Conservation (phyloP, 1,140 invertebrate species). For the Choristoneura fumiferana region DNA sequence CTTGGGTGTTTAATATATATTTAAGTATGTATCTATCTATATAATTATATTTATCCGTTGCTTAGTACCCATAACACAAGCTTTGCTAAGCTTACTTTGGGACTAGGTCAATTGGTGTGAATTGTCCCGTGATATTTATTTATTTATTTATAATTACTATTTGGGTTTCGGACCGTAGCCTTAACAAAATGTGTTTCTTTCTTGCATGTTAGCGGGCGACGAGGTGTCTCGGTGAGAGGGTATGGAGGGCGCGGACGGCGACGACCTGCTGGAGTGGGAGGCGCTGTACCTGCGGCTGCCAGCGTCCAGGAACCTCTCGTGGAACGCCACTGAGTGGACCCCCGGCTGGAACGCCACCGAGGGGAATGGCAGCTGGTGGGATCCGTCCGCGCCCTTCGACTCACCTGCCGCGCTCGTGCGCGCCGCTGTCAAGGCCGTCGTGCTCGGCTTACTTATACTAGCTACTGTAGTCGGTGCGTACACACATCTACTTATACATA, state of each 20-base stretch:
- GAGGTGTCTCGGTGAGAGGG: slow-evolving; percentile 56
- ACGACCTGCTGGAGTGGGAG: slow-evolving; percentile 64
- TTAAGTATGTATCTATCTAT: too few relatives aligned
- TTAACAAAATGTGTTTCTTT: slow-evolving; percentile 21
- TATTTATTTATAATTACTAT: too few relatives aligned
- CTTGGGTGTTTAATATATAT: too few relatives aligned
- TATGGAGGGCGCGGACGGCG: slow-evolving; percentile 70
- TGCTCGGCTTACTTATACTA: slow-evolving; percentile 71
- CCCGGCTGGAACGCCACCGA: slow-evolving; percentile 51
- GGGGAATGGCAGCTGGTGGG: slow-evolving; percentile 55
- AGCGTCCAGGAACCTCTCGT: slow-evolving; percentile 41
- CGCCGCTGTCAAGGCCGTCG: slow-evolving; percentile 66
- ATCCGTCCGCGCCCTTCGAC: slow-evolving; percentile 63
- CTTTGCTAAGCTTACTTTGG: too few relatives aligned
- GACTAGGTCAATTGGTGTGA: too few relatives aligned
- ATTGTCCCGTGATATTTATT: too few relatives aligned
- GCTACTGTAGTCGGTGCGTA: slow-evolving; percentile 72
- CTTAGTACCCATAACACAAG: too few relatives aligned
- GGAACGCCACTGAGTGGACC: slow-evolving; percentile 53
- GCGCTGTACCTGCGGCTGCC: slow-evolving; percentile 52
- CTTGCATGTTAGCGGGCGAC: slow-evolving; percentile 29
- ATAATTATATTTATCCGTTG: too few relatives aligned
- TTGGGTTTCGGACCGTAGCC: too few relatives aligned
- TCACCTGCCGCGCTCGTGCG: slow-evolving; percentile 60
- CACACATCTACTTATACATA: too few relatives aligned